phyloP scores from a whole-genome alignment of 2,797 vertebrate species.

The Mormyrops attenuatus region DNA sequence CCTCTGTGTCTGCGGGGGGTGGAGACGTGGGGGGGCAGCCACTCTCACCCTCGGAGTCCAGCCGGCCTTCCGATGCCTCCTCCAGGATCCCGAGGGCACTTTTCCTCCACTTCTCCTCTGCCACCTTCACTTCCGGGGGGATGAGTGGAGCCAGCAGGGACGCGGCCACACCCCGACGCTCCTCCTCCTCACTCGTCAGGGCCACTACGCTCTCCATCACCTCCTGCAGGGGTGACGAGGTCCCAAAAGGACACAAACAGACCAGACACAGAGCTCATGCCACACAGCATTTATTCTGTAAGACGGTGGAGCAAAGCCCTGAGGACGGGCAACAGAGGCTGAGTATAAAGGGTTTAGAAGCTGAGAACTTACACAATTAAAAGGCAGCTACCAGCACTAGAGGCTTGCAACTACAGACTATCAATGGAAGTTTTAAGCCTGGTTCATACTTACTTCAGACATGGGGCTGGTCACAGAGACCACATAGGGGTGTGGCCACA shows the following conservation, averaged over 20 bases:
- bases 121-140: conserved; percentile 84
- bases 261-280: neutral
- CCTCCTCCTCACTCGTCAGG: conserved; percentile 84
- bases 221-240: conserved; percentile 60
- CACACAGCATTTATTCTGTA: neutral
- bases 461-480: neutral
- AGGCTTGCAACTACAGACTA: neutral
- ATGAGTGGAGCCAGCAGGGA: conserved; percentile 85
- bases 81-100: conserved; percentile 78
- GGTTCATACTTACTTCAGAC: neutral
- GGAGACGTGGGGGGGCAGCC: conserved; percentile 39
- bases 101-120: conserved; percentile 93
- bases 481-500: neutral
- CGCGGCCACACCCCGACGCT: conserved; percentile 81
- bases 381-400: neutral
- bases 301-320: neutral
- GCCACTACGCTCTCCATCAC: conserved; percentile 89
- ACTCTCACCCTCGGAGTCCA: conserved; percentile 57
- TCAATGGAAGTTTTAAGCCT: neutral
- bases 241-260: neutral
- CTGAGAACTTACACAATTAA: neutral
- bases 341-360: neutral
- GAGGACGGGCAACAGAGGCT: neutral
- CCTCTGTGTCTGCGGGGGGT: conserved; percentile 53
- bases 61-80: conserved; percentile 55